These are phyloP conservation scores for Ctenoplectra terminalis DNA, from an alignment of 1,140 invertebrate genomes.

Conservation along the genomic window DNA sequence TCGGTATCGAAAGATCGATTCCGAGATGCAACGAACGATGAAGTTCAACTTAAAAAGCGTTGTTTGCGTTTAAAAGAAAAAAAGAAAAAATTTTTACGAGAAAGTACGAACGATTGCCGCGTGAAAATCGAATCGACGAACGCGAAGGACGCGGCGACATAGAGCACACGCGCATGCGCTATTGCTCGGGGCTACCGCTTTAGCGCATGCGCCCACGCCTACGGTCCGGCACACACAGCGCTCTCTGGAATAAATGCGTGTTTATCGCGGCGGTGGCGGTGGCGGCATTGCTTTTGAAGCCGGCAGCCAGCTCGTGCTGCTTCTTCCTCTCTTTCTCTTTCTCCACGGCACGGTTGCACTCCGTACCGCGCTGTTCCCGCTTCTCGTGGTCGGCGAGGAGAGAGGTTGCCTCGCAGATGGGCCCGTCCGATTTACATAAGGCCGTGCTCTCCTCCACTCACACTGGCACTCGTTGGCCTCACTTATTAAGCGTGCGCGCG, in stretches of 20 bases:
- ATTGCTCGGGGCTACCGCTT: slow-evolving; percentile 40
- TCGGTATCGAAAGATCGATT: not conserved
- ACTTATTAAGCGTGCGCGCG: slow-evolving; percentile 68
- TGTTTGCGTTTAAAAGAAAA: too few relatives aligned
- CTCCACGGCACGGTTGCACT: not conserved
- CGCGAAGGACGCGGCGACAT: slow-evolving; percentile 45
- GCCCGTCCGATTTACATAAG: slow-evolving; percentile 72
- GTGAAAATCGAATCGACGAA: not conserved
- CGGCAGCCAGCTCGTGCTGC: slow-evolving; percentile 64
- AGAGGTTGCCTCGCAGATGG: slow-evolving; percentile 64
- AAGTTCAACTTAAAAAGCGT: not conserved
- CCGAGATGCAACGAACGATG: not conserved
- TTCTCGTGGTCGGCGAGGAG: slow-evolving; percentile 5
- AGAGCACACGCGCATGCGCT: slow-evolving; percentile 57
- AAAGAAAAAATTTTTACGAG: not conserved
- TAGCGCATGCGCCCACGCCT: slow-evolving; percentile 59
- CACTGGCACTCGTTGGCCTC: slow-evolving; percentile 48
- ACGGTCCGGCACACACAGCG: slow-evolving; percentile 55
- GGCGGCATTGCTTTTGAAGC: slow-evolving; percentile 78
- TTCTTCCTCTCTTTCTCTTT: slow-evolving; percentile 15
- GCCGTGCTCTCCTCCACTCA: slow-evolving; percentile 54
- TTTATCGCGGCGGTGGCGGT: slow-evolving; percentile 76
- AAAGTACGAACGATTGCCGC: too few relatives aligned
- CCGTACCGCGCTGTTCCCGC: not conserved
- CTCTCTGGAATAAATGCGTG: slow-evolving; percentile 78